A percentile compares a stretch with the other conserved stretches of the same genome.
phyloP scores from a whole-genome alignment of 1,140 invertebrate species.

The Doryteuthis pealeii region DNA sequence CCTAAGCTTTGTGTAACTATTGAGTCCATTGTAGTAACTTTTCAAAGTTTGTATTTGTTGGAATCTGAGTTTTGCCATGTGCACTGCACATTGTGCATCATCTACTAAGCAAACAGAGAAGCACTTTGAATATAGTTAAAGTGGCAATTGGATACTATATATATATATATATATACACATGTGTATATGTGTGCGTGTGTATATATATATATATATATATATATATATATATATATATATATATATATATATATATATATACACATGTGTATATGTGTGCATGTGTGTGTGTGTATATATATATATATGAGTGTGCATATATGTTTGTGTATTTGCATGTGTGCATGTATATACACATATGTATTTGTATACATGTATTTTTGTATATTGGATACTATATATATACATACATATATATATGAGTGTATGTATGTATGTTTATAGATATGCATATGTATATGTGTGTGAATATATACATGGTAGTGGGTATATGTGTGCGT shows the following conservation, averaged over 20 bases:
- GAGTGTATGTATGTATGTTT: not conserved
- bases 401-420: not conserved
- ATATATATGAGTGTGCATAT: not conserved
- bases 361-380: too few relatives aligned
- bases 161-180: too few relatives aligned
- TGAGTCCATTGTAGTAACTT: too few relatives aligned
- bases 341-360: too few relatives aligned
- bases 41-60: too few relatives aligned
- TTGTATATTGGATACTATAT: not conserved
- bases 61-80: too few relatives aligned
- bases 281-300: not conserved
- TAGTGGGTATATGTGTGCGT: not conserved
- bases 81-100: too few relatives aligned
- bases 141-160: too few relatives aligned
- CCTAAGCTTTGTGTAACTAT: too few relatives aligned
- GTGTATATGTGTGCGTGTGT: not conserved
- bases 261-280: not conserved
- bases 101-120: too few relatives aligned
- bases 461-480: not conserved
- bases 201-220: not conserved
- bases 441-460: not conserved
- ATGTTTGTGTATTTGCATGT: not conserved
- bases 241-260: slow-evolving; percentile 4
- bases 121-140: too few relatives aligned
- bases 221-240: slow-evolving; percentile 4